phyloP scores from a whole-genome alignment of 1,140 invertebrate genomes.

The Bombus confusus region DNA sequence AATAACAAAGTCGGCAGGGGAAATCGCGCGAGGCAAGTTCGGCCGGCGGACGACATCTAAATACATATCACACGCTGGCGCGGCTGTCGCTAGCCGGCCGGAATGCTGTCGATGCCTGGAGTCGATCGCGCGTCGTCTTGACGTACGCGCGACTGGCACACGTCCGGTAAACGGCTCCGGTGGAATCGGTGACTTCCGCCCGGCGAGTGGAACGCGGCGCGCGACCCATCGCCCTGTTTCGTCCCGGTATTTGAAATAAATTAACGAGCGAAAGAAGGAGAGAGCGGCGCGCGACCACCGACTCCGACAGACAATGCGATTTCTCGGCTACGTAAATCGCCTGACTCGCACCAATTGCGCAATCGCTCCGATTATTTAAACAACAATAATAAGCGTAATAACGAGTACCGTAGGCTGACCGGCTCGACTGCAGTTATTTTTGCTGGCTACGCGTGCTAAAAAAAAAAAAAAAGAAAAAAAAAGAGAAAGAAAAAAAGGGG shows the following conservation, averaged over 20 bases:
- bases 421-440: neutral
- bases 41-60: neutral
- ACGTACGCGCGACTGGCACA: neutral
- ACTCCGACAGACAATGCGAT: neutral
- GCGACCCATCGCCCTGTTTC: too few species aligned
- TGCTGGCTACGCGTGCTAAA: neutral
- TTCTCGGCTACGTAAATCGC: slow-evolving; percentile 9
- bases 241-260: too few species aligned
- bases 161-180: neutral
- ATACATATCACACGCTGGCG: neutral
- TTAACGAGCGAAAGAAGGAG: neutral
- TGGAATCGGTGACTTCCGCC: slow-evolving; percentile 15
- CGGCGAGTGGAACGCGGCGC: neutral
- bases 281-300: neutral
- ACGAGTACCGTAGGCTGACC: neutral
- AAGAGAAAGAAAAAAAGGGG: accelerated
- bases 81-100: neutral
- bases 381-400: slow-evolving; percentile 34
- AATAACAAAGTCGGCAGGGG: slow-evolving; percentile 50
- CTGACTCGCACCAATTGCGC: slow-evolving; percentile 24
- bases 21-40: slow-evolving; percentile 33
- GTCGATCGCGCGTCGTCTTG: neutral
- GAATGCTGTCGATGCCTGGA: too few species aligned
- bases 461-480: neutral
- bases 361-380: slow-evolving; percentile 22